Percentiles rank a stretch among this genome's conserved stretches.
phyloP scores from a whole-genome alignment of 2,113 vertebrate genomes.

The Plotosus lineatus region DNA sequence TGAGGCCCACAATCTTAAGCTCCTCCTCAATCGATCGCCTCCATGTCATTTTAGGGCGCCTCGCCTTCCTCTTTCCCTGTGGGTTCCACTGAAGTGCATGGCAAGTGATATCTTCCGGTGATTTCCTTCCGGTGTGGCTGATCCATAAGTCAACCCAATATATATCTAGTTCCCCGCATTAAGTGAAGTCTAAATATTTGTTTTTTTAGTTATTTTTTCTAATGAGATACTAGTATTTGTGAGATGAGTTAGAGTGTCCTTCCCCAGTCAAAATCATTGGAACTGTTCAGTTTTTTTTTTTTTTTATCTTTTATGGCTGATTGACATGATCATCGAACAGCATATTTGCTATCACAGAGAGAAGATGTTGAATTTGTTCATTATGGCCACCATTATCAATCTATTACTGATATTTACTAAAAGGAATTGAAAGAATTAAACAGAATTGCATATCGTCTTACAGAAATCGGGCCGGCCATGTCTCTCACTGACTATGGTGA shows the following conservation, averaged over 20 bases:
- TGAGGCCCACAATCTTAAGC: no score
- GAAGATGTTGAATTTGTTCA: slow-evolving; percentile 3
- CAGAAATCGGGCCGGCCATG: no score
- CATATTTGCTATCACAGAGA: neutral
- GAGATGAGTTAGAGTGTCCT: neutral
- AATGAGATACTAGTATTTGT: neutral
- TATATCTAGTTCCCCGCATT: neutral
- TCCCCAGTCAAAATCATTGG: slow-evolving; percentile 20
- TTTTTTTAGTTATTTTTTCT: neutral
- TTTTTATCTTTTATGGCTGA: neutral
- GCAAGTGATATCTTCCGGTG: no score
- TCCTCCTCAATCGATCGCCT: no score
- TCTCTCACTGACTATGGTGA: no score
- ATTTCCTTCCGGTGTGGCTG: no score
- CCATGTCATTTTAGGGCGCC: no score
- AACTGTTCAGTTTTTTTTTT: no score
- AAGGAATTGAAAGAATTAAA: neutral
- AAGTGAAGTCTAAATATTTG: neutral
- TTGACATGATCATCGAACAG: slow-evolving; percentile 2
- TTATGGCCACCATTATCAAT: neutral
- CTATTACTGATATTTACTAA: neutral
- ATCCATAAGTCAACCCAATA: no score
- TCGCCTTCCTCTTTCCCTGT: no score
- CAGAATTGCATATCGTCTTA: neutral
- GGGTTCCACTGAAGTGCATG: no score